A percentile compares a stretch with the other conserved stretches of the same genome.
These are phyloP conservation scores for Naso thynnoides DNA, from an alignment of 2,797 vertebrate species.

Conservation along the genomic window DNA sequence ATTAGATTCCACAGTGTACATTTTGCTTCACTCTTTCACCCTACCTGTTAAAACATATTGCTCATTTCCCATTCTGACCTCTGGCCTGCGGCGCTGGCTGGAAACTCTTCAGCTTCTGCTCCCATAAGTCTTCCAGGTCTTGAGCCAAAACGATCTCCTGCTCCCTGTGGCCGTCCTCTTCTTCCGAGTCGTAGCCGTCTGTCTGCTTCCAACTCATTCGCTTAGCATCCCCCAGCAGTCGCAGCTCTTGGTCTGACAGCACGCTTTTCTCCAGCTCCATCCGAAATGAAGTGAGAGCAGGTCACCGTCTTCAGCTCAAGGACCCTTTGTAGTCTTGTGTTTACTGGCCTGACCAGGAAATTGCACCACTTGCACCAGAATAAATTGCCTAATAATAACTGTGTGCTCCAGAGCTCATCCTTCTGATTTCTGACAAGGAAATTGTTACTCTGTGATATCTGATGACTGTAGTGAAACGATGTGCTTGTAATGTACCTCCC, in stretches of 20 bases:
- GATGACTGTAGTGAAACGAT: background rate
- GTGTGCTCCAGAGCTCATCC: too few relatives aligned
- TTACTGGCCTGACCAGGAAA: background rate
- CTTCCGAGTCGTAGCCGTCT: constrained; percentile 82
- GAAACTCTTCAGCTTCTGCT: constrained; percentile 88
- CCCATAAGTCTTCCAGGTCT: constrained; percentile 95
- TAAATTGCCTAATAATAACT: too few relatives aligned
- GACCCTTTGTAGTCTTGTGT: background rate
- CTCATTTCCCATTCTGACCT: constrained; percentile 78
- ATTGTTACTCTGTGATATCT: background rate
- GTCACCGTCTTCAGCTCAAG: background rate
- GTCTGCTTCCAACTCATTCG: constrained; percentile 84
- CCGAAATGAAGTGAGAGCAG: constrained; percentile 73
- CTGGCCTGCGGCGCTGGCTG: constrained; percentile 79
- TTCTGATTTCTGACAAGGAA: too few relatives aligned
- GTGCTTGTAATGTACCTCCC: background rate
- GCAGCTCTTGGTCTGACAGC: constrained; percentile 92
- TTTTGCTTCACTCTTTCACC: background rate
- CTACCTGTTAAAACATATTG: background rate
- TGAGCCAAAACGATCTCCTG: constrained; percentile 86
- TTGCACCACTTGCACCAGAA: too few relatives aligned
- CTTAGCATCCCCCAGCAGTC: constrained; percentile 86
- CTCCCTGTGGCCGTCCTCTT: constrained; percentile 74
- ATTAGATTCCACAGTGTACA: background rate
- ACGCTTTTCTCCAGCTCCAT: constrained; percentile 91